A percentile compares a stretch with the other conserved stretches of the same genome.
phyloP scores from a whole-genome alignment of 2,888 invertebrate species.

The Geophilus truncorum region DNA sequence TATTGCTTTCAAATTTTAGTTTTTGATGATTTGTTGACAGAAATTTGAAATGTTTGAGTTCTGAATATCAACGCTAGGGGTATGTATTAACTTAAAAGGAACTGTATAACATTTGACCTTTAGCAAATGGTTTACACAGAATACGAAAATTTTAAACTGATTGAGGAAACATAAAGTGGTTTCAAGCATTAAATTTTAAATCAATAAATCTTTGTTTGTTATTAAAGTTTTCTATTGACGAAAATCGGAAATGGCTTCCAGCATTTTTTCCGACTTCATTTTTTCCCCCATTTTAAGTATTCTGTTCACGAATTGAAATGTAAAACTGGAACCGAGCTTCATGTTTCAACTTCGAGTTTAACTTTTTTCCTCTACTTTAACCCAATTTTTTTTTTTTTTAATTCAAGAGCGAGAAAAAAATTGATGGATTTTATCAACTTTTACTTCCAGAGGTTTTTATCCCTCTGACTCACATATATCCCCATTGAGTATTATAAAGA shows the following conservation, averaged over 20 bases:
- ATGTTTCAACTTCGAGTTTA: background rate
- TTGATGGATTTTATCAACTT: background rate
- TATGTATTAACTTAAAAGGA: too few species aligned
- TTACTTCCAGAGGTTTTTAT: background rate
- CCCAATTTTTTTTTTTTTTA: too few species aligned
- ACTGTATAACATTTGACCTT: too few species aligned
- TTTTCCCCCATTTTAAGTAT: background rate
- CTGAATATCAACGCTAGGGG: too few species aligned
- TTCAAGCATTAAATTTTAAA: background rate
- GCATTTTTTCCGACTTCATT: background rate
- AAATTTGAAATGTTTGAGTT: too few species aligned
- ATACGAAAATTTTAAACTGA: background rate
- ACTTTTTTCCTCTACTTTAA: too few species aligned
- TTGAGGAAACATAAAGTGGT: background rate
- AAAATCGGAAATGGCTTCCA: background rate
- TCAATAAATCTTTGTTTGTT: background rate
- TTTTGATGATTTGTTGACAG: too few species aligned
- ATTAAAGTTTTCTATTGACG: background rate
- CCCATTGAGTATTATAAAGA: background rate
- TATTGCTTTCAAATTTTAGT: too few species aligned
- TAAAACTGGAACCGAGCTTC: background rate
- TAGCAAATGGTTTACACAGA: too few species aligned
- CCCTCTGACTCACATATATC: background rate
- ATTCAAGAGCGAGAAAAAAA: background rate
- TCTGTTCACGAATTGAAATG: background rate